Conservation (phyloP, 2,888 invertebrate genomes). For the Nymphalis polychloros region DNA sequence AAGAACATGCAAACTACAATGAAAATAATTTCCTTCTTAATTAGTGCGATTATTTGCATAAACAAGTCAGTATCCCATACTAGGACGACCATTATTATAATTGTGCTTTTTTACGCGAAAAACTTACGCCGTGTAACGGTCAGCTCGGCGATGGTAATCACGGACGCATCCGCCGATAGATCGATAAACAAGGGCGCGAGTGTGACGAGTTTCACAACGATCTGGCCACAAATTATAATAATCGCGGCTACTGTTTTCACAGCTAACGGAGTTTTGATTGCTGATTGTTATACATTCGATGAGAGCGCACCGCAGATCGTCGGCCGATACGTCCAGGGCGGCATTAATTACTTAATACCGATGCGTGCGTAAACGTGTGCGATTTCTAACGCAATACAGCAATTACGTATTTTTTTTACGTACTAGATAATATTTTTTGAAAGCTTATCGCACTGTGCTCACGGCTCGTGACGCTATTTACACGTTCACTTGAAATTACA, state of each 20-base stretch:
- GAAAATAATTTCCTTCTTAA: constrained; percentile 75
- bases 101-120: constrained; percentile 74
- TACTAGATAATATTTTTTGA: constrained; percentile 69
- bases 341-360: constrained; percentile 78
- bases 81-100: constrained; percentile 78
- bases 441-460: constrained; percentile 71
- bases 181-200: constrained; percentile 73
- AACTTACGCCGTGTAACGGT: constrained; percentile 72
- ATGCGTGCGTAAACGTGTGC: constrained; percentile 74
- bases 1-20: constrained; percentile 67
- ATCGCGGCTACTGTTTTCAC: constrained; percentile 65
- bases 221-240: constrained; percentile 64
- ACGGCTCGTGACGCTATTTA: constrained; percentile 67
- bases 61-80: constrained; percentile 73
- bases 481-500: constrained; percentile 51
- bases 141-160: constrained; percentile 68
- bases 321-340: constrained; percentile 63
- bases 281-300: constrained; percentile 61
- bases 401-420: constrained; percentile 70
- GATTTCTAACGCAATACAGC: constrained; percentile 73
- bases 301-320: constrained; percentile 68
- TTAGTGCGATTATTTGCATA: constrained; percentile 76
- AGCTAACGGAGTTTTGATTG: constrained; percentile 54
- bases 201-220: constrained; percentile 66
- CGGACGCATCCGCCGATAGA: constrained; percentile 74